Conservation (phyloP, 2,888 invertebrate species). For the Noctua janthe region DNA sequence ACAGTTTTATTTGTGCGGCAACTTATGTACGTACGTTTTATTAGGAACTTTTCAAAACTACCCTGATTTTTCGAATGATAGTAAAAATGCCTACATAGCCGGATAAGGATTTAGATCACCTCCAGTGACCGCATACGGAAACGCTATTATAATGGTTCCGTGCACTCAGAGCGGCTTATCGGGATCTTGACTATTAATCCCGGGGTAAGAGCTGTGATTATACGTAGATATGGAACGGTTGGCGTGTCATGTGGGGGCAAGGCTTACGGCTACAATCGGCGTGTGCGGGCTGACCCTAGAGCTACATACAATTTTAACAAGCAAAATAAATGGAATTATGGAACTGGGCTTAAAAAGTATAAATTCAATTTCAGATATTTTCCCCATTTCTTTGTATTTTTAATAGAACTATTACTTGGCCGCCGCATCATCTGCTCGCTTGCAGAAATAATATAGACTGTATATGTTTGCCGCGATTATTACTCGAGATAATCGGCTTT, state of each 20-base stretch:
- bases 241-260: neutral
- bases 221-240: slow-evolving; percentile 3
- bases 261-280: too few species aligned
- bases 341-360: neutral
- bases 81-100: neutral
- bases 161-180: slow-evolving; percentile 17
- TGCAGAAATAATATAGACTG: too few species aligned
- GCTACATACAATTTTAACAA: neutral
- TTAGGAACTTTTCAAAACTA: neutral
- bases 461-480: too few species aligned
- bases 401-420: too few species aligned
- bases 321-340: neutral
- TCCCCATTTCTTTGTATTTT: too few species aligned
- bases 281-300: neutral
- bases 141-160: slow-evolving; percentile 17
- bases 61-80: neutral
- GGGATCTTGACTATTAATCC: slow-evolving; percentile 18
- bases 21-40: neutral
- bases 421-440: too few species aligned
- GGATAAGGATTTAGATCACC: neutral
- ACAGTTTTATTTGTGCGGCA: too few species aligned
- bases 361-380: too few species aligned
- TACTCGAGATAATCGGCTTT: too few species aligned
- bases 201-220: slow-evolving; percentile 2
- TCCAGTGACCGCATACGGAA: neutral